Conservation (phyloP, 2,888 invertebrate genomes). For the Mactromeris polynyma region DNA sequence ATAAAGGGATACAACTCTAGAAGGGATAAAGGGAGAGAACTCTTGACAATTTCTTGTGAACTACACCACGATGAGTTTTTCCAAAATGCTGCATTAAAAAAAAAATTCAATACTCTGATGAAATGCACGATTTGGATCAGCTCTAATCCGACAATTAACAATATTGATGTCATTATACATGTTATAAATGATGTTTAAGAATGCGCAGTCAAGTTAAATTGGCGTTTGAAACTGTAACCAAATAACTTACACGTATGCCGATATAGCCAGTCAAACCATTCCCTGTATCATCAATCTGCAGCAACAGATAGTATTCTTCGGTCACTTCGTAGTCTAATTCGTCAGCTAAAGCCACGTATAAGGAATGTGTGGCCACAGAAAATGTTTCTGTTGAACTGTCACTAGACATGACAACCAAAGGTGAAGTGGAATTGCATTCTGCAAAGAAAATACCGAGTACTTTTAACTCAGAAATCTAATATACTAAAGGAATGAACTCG, state of each 20-base stretch:
- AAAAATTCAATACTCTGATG: too few species aligned
- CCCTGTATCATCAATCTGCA: conserved; percentile 74
- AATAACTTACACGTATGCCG: conserved; percentile 73
- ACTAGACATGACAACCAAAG: conserved; percentile 36
- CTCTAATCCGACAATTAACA: too few species aligned
- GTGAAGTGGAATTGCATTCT: conserved; percentile 52
- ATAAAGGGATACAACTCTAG: too few species aligned
- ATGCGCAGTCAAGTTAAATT: background rate
- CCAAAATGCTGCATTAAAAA: too few species aligned
- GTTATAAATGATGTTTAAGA: background rate
- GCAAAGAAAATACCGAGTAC: background rate
- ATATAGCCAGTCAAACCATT: conserved; percentile 74
- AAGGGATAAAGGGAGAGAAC: too few species aligned
- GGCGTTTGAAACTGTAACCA: background rate
- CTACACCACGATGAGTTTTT: too few species aligned
- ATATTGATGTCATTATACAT: background rate
- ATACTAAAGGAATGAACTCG: too few species aligned
- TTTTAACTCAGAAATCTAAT: too few species aligned
- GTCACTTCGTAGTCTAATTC: conserved; percentile 78
- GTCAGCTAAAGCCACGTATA: conserved; percentile 71
- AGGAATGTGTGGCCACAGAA: conserved; percentile 66
- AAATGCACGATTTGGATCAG: background rate
- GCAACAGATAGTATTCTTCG: conserved; percentile 70
- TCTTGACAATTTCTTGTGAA: too few species aligned
- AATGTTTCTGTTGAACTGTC: conserved; percentile 70